These are phyloP conservation scores for Rhynchophorus ferrugineus DNA, from an alignment of 1,140 invertebrate genomes.

Conservation along the genomic window DNA sequence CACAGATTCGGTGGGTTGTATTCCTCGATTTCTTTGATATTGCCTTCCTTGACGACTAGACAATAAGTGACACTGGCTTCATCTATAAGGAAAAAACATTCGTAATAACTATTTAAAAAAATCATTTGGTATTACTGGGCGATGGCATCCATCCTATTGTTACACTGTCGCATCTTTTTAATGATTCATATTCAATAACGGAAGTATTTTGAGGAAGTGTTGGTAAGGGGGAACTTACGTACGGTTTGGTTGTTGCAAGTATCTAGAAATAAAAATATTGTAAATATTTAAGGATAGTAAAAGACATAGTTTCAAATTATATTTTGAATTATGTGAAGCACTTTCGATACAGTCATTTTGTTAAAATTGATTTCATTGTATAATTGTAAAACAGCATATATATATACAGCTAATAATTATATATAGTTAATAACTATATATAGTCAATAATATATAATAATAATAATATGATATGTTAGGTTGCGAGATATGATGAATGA, in stretches of 20 bases:
- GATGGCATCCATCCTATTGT: constrained; percentile 43
- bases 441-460: too few species aligned
- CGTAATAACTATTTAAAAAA: background rate
- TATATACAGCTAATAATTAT: too few species aligned
- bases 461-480: too few species aligned
- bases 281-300: too few species aligned
- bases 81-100: background rate
- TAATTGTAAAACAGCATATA: too few species aligned
- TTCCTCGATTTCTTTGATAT: constrained; percentile 25
- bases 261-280: constrained; percentile 31
- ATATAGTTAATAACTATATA: too few species aligned
- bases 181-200: constrained; percentile 35
- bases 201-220: constrained; percentile 37
- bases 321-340: too few species aligned
- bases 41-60: constrained; percentile 35
- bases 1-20: constrained; percentile 42
- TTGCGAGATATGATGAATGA: too few species aligned
- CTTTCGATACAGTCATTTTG: too few species aligned
- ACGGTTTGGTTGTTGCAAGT: constrained; percentile 35
- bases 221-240: constrained; percentile 38
- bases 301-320: too few species aligned
- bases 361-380: too few species aligned
- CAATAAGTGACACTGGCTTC: constrained; percentile 34
- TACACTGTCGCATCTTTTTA: constrained; percentile 40
- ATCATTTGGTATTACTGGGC: constrained; percentile 27